Base-by-base conservation (phyloP, 2,888 invertebrate genomes). In the Allacma fusca region DNA sequence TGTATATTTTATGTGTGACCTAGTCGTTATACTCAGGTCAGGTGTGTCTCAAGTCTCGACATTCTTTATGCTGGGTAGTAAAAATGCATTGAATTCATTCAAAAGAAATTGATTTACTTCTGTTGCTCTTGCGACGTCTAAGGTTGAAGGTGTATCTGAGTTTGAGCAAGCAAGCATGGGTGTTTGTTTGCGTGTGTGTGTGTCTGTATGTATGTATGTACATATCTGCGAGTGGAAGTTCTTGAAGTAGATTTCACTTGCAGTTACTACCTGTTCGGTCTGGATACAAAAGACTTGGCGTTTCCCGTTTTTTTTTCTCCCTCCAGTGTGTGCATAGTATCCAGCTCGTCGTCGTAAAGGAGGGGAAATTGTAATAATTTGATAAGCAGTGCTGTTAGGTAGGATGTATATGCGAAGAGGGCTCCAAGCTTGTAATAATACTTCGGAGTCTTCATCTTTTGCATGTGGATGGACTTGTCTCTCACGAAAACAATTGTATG, bases 401-500 rank as follows among this genome's bases (percentile, higher is more conserved):
- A 16, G 50, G 16, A 2, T 12, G n/a, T 2, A 50, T 16, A 19
- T 16, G n/a, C 16, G 50, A 50, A 4, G 50, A 50, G 50, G 50
- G 16, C 50, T 50, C 50, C 16, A 9, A 50, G n/a, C 50, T 50
- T 1, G 50, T 50, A 50, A 50, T 50, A 50, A 50, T 16, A 16
- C 50, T 2, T 50, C 2, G 50, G 50, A 50, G 50, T 50, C 50
- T 16, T 50, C 50, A 50, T 50, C 50, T 50, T 50, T 16, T 50
- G 50, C 50, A 50, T 50, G 50, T 19, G n/a, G 16, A 50, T n/a
- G 50, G 50, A 50, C 50, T n/a, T 50, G 50, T 50, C 50, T 50
- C 50, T 50, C 50, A 50, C 50, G 50, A 50, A 50, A 50, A 50
- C 50, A 50, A 50, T 50, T n/a, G 50, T 50, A 50, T 50, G 50